phyloP scores from a whole-genome alignment of 2,888 invertebrate genomes.

The Orthonychiurus folsomi region DNA sequence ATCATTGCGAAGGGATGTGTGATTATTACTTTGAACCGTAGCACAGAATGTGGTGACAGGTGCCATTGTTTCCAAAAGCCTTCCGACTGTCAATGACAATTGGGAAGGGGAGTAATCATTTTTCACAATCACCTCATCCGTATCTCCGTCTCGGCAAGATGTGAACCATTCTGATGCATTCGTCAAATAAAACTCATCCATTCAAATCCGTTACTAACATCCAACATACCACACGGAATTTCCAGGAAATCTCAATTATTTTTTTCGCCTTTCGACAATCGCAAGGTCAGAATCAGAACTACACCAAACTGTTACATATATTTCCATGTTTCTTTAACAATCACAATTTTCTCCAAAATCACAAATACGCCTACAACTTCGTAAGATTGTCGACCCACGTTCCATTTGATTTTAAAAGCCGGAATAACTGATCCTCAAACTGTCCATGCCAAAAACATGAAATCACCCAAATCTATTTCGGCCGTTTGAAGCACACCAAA shows the following conservation, averaged over 20 bases:
- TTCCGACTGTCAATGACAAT: slow-evolving; percentile 6
- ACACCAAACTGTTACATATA: not conserved
- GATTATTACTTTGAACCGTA: slow-evolving; percentile 25
- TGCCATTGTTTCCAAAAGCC: slow-evolving; percentile 26
- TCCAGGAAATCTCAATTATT: not conserved
- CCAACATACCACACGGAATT: too few species aligned
- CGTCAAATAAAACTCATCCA: slow-evolving; percentile 26
- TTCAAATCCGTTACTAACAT: slow-evolving; percentile 11
- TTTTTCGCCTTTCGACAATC: not conserved
- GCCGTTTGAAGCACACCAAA: too few species aligned
- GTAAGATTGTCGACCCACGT: too few species aligned
- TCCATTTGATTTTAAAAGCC: too few species aligned
- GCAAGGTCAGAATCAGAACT: not conserved
- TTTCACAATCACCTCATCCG: slow-evolving; percentile 7
- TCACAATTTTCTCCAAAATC: too few species aligned
- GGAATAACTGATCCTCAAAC: too few species aligned
- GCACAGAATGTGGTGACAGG: slow-evolving; percentile 38
- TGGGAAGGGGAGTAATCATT: slow-evolving; percentile 3
- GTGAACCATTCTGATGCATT: slow-evolving; percentile 35
- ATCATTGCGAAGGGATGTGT: slow-evolving; percentile 27
- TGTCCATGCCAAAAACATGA: too few species aligned
- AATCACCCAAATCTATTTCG: too few species aligned
- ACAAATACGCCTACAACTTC: too few species aligned
- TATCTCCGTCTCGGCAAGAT: not conserved
- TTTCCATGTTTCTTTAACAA: not conserved